Percentiles rank a stretch among this genome's conserved stretches.
Evolutionary conservation across 2,888 invertebrate species (phyloP).

Genomic region (Rhamnusium bicolor): DNA sequence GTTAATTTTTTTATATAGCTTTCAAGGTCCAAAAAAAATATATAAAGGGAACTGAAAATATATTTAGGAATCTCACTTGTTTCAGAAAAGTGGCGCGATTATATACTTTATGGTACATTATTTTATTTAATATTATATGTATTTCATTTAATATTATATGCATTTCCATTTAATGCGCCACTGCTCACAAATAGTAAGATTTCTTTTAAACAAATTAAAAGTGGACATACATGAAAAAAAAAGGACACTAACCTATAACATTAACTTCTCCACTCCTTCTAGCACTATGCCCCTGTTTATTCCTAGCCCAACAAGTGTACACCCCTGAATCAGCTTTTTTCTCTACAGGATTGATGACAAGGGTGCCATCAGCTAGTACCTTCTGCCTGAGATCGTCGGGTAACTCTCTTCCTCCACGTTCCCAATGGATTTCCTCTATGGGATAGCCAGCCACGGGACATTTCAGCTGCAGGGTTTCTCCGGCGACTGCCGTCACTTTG

Average conservation of each 20-base stretch:
- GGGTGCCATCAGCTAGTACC: conserved; percentile 81
- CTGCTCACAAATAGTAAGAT: no score
- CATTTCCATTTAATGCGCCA: no score
- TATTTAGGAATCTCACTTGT: no score
- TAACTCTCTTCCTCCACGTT: conserved; percentile 80
- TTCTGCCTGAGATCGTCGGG: conserved; percentile 87
- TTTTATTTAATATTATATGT: no score
- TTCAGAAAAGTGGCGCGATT: no score
- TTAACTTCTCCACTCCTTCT: conserved; percentile 82
- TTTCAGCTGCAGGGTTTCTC: conserved; percentile 81
- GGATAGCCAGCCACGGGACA: conserved; percentile 90
- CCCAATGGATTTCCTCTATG: conserved; percentile 86
- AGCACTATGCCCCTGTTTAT: conserved; percentile 84
- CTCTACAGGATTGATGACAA: conserved; percentile 84
- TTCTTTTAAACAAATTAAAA: not conserved
- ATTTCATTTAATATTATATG: no score
- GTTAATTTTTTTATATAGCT: not conserved
- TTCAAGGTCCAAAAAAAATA: not conserved
- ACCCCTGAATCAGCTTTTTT: conserved; percentile 83
- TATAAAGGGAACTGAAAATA: no score
- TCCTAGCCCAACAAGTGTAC: conserved; percentile 86
- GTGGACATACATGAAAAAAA: not conserved
- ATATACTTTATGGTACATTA: no score
- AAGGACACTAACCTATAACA: conserved; percentile 80
- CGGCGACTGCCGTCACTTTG: conserved; percentile 87